Percentiles rank a stretch among this genome's conserved stretches.
Conservation (phyloP, 2,113 vertebrate species). For the Grus americana region DNA sequence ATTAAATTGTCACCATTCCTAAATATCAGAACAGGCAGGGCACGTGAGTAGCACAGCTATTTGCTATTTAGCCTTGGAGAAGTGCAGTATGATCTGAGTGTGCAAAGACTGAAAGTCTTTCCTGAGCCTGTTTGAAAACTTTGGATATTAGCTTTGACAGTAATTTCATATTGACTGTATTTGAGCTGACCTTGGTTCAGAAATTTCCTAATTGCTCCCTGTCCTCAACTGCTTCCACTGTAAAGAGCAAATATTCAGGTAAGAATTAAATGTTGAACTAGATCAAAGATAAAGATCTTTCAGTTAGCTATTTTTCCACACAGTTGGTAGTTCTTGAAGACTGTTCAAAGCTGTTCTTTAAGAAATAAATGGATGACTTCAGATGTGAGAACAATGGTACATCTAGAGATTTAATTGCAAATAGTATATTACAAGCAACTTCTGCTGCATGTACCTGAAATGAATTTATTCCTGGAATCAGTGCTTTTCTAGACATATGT, state of each 20-base stretch:
- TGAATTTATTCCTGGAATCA: neutral
- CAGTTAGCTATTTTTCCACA: neutral
- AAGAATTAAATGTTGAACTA: neutral
- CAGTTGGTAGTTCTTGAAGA: neutral
- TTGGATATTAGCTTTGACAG: neutral
- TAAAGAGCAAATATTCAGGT: neutral
- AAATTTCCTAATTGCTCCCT: neutral
- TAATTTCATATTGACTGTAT: neutral
- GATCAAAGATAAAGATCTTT: neutral
- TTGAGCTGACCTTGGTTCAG: neutral
- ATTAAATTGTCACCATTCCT: neutral
- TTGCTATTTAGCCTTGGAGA: neutral
- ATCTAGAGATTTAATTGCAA: neutral
- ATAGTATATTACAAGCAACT: neutral
- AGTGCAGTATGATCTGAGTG: neutral
- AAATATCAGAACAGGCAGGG: neutral
- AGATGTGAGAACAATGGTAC: neutral
- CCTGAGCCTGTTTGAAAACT: neutral
- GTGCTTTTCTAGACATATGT: neutral
- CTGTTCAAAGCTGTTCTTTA: neutral
- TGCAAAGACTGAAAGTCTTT: neutral
- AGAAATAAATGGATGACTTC: neutral
- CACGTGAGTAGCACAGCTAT: neutral
- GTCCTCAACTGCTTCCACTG: neutral
- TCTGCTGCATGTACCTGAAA: neutral